Conservation (phyloP, 2,113 vertebrate species). For the Chionomys nivalis region DNA sequence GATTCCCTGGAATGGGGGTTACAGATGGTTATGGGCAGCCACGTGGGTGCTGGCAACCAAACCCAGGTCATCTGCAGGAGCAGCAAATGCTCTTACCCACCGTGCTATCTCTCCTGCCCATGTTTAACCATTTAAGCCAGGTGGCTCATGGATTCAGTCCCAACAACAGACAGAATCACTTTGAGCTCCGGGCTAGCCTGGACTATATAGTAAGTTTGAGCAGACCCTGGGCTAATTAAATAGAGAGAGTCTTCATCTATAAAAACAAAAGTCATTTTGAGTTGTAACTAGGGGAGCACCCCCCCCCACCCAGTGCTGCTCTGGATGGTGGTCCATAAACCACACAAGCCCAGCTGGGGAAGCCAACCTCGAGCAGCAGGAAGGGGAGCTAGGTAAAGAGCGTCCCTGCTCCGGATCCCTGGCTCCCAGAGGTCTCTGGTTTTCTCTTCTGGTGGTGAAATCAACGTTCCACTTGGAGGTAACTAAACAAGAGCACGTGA, state of each 20-base stretch:
- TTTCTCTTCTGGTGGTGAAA: background rate
- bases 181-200: background rate
- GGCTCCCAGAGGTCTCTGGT: background rate
- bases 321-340: background rate
- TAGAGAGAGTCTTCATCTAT: background rate
- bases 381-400: background rate
- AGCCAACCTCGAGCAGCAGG: background rate
- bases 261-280: background rate
- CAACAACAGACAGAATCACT: background rate
- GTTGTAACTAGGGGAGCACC: background rate
- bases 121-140: background rate
- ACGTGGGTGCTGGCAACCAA: background rate
- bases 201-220: background rate
- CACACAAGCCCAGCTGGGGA: background rate
- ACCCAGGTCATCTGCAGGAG: too few relatives aligned
- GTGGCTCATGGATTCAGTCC: background rate
- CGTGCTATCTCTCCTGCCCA: background rate
- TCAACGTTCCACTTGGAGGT: background rate
- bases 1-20: background rate
- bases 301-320: background rate
- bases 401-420: background rate
- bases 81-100: background rate
- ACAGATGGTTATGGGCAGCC: background rate
- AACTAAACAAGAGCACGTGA: background rate
- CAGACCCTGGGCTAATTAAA: background rate